These are phyloP conservation scores for Rhopalosiphum nymphaeae DNA, from an alignment of 2,888 invertebrate species.

Conservation along the genomic window DNA sequence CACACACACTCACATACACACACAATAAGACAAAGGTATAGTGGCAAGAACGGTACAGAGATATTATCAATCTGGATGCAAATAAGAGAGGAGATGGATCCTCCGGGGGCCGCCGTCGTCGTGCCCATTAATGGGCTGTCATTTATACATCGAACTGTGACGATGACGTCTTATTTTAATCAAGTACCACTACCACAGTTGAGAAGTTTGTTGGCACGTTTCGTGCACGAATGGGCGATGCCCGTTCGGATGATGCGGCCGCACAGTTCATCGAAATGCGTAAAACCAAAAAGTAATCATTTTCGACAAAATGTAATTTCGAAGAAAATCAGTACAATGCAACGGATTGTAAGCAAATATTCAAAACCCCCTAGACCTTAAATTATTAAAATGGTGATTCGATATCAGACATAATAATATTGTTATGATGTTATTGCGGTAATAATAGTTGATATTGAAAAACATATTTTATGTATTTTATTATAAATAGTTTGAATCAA, in stretches of 20 bases:
- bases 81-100: conserved; percentile 51
- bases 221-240: background rate
- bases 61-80: conserved; percentile 64
- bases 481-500: background rate
- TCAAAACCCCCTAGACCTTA: background rate
- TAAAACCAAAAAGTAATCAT: conserved; percentile 47
- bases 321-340: background rate
- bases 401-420: background rate
- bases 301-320: conserved; percentile 30
- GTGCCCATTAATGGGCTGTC: conserved; percentile 61
- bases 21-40: conserved; percentile 23
- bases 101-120: conserved; percentile 52
- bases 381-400: background rate
- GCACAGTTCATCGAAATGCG: background rate
- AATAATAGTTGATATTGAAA: background rate
- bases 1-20: background rate
- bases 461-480: background rate
- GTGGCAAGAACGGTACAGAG: background rate
- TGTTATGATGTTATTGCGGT: background rate
- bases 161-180: conserved; percentile 65
- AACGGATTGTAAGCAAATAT: conserved; percentile 5
- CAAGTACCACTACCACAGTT: conserved; percentile 21
- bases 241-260: background rate
- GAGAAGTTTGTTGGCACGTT: conserved; percentile 51
- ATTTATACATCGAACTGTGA: conserved; percentile 62